These are phyloP conservation scores for Acrocephalus kingi DNA, from an alignment of 2,113 vertebrate species.

Conservation along the genomic window DNA sequence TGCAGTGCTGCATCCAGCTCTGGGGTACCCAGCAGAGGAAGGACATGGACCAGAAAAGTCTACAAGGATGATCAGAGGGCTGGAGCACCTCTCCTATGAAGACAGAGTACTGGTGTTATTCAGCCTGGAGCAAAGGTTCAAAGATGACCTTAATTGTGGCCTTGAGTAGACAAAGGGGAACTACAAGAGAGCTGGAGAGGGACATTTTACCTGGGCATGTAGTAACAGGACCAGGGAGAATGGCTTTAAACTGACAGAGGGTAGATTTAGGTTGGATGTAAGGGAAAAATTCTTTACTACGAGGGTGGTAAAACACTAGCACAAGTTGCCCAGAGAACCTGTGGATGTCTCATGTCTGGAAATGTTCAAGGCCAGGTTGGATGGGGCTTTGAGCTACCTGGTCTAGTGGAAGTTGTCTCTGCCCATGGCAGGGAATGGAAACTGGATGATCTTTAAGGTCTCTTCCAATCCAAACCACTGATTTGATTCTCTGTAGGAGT, in stretches of 20 bases:
- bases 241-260: not conserved
- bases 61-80: not conserved
- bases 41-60: not conserved
- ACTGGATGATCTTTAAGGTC: not conserved
- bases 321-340: not conserved
- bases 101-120: not conserved
- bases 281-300: not conserved
- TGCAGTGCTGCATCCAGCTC: not conserved
- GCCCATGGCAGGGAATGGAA: not conserved
- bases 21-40: not conserved
- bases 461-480: not conserved
- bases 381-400: not conserved
- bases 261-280: not conserved
- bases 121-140: not conserved
- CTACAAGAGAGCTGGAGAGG: not conserved
- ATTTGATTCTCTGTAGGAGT: not conserved
- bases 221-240: not conserved
- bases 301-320: not conserved
- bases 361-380: not conserved
- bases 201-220: not conserved
- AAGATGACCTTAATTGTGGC: not conserved
- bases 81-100: not conserved
- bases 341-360: not conserved
- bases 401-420: not conserved
- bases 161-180: not conserved